These are phyloP conservation scores for Aegotheles bennettii DNA, from an alignment of 2,113 vertebrate species.

Conservation along the genomic window DNA sequence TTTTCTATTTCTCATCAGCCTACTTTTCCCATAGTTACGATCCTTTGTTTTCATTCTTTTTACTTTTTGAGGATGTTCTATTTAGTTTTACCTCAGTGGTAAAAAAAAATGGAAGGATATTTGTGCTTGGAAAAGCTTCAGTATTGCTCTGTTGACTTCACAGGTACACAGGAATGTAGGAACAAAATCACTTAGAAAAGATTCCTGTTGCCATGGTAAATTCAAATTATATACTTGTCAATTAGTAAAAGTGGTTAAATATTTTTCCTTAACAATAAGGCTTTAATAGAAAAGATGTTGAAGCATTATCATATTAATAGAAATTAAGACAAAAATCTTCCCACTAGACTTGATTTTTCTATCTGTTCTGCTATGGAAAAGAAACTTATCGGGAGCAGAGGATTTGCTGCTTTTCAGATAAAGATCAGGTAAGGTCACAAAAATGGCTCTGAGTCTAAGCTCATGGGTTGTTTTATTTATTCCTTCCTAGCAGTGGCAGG, in stretches of 20 bases:
- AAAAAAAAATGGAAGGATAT: not conserved
- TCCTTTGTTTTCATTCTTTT: not conserved
- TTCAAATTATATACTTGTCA: not conserved
- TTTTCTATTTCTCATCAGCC: not conserved
- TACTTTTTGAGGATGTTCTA: not conserved
- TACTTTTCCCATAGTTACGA: not conserved
- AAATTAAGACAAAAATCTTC: not conserved
- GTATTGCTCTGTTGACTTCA: fast-evolving
- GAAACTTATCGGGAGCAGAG: not conserved
- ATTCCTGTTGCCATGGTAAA: not conserved
- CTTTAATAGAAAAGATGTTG: not conserved
- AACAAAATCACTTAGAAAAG: not conserved
- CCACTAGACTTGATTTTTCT: not conserved
- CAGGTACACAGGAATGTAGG: not conserved
- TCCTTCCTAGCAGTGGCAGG: not conserved
- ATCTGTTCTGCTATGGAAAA: not conserved
- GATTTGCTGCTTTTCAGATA: not conserved
- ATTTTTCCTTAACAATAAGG: not conserved
- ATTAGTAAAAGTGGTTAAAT: not conserved
- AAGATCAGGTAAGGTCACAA: not conserved
- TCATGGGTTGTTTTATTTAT: not conserved
- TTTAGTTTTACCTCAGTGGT: not conserved
- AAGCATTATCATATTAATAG: not conserved
- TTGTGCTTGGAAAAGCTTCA: not conserved
- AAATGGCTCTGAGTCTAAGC: not conserved